These are phyloP conservation scores for Stegostoma tigrinum DNA, from an alignment of 2,113 vertebrate species.

Conservation along the genomic window DNA sequence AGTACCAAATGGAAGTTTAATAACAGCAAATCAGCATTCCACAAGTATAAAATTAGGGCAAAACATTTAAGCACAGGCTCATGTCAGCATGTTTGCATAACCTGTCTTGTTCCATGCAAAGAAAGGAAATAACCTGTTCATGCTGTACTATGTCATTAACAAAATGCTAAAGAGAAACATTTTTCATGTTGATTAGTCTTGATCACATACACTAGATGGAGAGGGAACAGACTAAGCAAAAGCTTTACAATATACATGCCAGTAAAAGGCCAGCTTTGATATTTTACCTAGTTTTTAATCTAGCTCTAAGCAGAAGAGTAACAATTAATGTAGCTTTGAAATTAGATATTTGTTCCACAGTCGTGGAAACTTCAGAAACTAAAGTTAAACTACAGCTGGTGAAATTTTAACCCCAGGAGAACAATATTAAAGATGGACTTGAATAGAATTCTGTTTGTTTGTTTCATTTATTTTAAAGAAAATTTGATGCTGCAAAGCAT, in stretches of 20 bases:
- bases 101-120: not conserved
- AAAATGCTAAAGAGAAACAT: not conserved
- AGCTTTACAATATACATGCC: not conserved
- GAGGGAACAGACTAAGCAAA: constrained; percentile 6
- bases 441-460: constrained; percentile 39
- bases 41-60: not conserved
- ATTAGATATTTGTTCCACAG: constrained; percentile 43
- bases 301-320: constrained; percentile 38
- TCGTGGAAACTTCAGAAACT: constrained; percentile 44
- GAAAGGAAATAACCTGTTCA: not conserved
- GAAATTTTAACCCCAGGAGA: constrained; percentile 41
- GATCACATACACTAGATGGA: not conserved
- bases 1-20: not conserved
- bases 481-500: constrained; percentile 34
- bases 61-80: not conserved
- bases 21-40: not conserved
- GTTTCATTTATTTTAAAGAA: constrained; percentile 39
- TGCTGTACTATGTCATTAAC: not conserved
- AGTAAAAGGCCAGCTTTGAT: constrained; percentile 28
- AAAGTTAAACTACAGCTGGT: constrained; percentile 42
- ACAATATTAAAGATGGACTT: constrained; percentile 41
- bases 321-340: constrained; percentile 46
- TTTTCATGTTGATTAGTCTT: not conserved
- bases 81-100: not conserved
- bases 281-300: constrained; percentile 35